These are phyloP conservation scores for Heterotilapia buettikoferi DNA, from an alignment of 2,113 vertebrate species.

Conservation along the genomic window DNA sequence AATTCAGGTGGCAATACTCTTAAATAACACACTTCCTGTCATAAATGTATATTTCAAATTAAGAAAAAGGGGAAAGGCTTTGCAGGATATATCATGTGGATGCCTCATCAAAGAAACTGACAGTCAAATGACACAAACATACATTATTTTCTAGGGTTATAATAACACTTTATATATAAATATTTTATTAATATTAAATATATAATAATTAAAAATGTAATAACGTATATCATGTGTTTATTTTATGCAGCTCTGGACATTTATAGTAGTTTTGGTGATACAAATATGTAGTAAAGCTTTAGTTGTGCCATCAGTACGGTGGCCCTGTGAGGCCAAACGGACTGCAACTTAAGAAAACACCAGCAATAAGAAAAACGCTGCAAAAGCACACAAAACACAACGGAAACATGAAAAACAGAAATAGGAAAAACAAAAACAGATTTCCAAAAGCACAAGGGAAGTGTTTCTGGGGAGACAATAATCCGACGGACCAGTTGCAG, in stretches of 20 bases:
- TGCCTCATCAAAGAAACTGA: neutral
- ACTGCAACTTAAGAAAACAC: neutral
- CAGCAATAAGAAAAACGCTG: neutral
- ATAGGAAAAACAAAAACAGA: neutral
- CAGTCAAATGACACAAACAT: neutral
- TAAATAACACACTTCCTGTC: neutral
- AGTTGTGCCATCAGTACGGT: neutral
- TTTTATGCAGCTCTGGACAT: neutral
- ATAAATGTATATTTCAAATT: neutral
- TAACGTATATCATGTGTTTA: neutral
- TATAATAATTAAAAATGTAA: neutral
- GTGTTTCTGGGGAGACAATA: fast-evolving
- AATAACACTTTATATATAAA: neutral
- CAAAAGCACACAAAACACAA: neutral
- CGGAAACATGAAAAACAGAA: neutral
- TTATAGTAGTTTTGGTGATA: neutral
- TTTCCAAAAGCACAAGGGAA: neutral
- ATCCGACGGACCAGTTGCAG: neutral
- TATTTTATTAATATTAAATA: neutral
- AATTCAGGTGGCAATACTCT: neutral
- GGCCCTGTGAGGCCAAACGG: neutral
- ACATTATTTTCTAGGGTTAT: neutral
- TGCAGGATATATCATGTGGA: neutral
- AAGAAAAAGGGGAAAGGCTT: neutral
- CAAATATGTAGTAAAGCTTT: neutral